phyloP scores from a whole-genome alignment of 1,140 invertebrate genomes.

The Drosophila dunni region DNA sequence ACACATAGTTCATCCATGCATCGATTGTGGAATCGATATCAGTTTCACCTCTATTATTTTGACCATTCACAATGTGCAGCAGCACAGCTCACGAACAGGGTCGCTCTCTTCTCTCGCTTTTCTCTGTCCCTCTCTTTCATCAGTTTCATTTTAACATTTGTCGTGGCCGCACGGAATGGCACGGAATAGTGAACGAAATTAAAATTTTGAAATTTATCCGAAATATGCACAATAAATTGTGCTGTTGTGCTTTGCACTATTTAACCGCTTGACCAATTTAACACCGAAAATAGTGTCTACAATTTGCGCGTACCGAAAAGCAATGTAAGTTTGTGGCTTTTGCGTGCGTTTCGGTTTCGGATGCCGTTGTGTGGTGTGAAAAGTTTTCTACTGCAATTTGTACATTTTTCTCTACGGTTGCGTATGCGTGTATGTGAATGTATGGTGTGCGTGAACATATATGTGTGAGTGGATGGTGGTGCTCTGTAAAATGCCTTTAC shows the following conservation, averaged over 20 bases:
- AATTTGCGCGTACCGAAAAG: constrained; percentile 28
- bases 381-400: constrained; percentile 78
- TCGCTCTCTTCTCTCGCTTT: constrained; percentile 37
- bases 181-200: constrained; percentile 47
- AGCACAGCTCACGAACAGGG: constrained; percentile 35
- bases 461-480: constrained; percentile 35
- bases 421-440: constrained; percentile 40
- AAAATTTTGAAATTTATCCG: constrained; percentile 44
- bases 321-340: constrained; percentile 42
- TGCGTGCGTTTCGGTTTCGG: constrained; percentile 37
- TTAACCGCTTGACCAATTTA: constrained; percentile 32
- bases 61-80: constrained; percentile 29
- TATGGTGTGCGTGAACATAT: constrained; percentile 28
- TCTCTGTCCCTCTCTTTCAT: constrained; percentile 48
- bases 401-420: constrained; percentile 77
- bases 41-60: neutral
- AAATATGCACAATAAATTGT: constrained; percentile 71
- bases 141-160: constrained; percentile 56
- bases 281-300: constrained; percentile 1
- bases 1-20: neutral
- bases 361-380: constrained; percentile 62
- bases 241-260: constrained; percentile 60
- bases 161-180: constrained; percentile 53
- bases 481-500: constrained; percentile 78
- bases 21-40: neutral